A percentile compares a stretch with the other conserved stretches of the same genome.
These are phyloP conservation scores for Mesorhabditis sp. DNA, from an alignment of 2,888 invertebrate species.

Conservation along the genomic window DNA sequence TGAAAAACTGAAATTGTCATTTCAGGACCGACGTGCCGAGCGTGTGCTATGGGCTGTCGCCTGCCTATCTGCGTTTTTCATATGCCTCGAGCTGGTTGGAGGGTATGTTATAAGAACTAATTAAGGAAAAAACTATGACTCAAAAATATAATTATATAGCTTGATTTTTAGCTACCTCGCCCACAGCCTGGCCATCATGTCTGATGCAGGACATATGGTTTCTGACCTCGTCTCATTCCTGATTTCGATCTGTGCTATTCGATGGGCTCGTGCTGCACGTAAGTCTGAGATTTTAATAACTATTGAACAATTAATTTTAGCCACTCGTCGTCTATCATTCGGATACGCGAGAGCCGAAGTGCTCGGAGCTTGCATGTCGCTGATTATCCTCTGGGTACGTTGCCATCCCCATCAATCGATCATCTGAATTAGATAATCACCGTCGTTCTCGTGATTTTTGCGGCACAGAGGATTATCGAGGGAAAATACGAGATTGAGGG, in stretches of 20 bases:
- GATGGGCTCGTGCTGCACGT: slow-evolving; percentile 74
- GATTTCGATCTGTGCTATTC: slow-evolving; percentile 88
- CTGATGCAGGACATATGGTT: slow-evolving; percentile 81
- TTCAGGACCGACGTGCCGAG: slow-evolving; percentile 43
- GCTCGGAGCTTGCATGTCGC: slow-evolving; percentile 66
- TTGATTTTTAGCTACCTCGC: slow-evolving; percentile 62
- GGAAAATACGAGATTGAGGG: slow-evolving; percentile 61
- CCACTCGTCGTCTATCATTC: slow-evolving; percentile 82
- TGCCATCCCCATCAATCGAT: background rate
- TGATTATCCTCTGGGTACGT: slow-evolving; percentile 86
- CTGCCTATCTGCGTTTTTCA: slow-evolving; percentile 40
- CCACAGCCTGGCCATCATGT: slow-evolving; percentile 6
- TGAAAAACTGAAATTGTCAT: slow-evolving; percentile 6
- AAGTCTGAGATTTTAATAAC: background rate
- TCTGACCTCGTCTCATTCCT: slow-evolving; percentile 96
- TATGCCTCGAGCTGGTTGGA: slow-evolving; percentile 33
- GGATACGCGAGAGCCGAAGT: slow-evolving; percentile 78
- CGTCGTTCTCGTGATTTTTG: slow-evolving; percentile 86
- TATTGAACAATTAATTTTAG: slow-evolving; percentile 50
- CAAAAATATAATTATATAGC: background rate
- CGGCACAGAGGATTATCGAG: slow-evolving; percentile 78
- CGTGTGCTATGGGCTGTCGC: slow-evolving; percentile 42
- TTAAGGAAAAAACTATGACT: background rate
- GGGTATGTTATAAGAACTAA: background rate
- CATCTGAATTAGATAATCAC: slow-evolving; percentile 67